These are phyloP conservation scores for Philotrypesis tridentata DNA, from an alignment of 1,140 invertebrate species.

Conservation along the genomic window DNA sequence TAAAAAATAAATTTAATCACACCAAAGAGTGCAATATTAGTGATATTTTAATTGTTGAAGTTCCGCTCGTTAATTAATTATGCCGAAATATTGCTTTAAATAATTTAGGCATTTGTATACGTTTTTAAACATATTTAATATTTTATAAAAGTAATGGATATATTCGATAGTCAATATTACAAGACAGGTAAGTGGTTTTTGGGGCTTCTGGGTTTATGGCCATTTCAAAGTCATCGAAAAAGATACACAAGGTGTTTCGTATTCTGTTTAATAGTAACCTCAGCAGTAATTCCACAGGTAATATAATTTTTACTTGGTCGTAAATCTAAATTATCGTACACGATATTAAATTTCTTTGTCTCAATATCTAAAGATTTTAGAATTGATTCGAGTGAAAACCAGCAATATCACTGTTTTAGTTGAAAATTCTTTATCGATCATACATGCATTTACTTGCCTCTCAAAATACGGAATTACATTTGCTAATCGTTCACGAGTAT, in stretches of 20 bases:
- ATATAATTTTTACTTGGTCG: no score
- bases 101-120: no score
- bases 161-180: neutral
- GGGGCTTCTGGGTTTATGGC: neutral
- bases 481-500: neutral
- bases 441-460: neutral
- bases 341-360: neutral
- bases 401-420: neutral
- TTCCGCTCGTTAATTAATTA: no score
- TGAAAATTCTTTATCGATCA: neutral
- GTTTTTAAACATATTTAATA: neutral
- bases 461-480: neutral
- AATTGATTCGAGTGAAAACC: neutral
- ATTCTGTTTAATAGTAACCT: neutral
- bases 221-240: neutral
- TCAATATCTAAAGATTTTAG: neutral
- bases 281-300: neutral
- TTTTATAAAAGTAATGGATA: neutral
- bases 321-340: neutral
- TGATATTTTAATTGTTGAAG: no score
- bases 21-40: no score
- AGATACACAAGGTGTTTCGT: neutral
- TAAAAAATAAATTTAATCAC: no score
- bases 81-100: no score
- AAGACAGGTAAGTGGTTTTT: neutral